A percentile compares a stretch with the other conserved stretches of the same genome.
phyloP scores from a whole-genome alignment of 2,888 invertebrate species.

The Omphaloscelis lunosa region DNA sequence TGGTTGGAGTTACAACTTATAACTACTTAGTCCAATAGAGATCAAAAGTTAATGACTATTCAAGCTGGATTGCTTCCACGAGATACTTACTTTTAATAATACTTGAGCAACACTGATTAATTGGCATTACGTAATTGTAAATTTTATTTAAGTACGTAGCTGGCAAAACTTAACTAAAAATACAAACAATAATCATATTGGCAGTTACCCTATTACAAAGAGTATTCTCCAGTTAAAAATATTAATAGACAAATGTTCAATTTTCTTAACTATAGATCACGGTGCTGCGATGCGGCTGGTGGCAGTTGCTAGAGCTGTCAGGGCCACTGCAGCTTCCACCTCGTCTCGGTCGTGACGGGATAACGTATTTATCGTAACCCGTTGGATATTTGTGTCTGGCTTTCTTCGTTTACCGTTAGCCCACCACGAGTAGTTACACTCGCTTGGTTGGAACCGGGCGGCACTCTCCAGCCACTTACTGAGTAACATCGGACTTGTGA shows the following conservation, averaged over 20 bases:
- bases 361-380: conserved; percentile 75
- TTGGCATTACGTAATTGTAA: conserved; percentile 64
- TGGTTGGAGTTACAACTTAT: conserved; percentile 80
- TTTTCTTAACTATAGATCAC: conserved; percentile 52
- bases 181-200: conserved; percentile 63
- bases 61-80: conserved; percentile 69
- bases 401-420: conserved; percentile 82
- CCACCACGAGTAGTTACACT: conserved; percentile 93
- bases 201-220: conserved; percentile 66
- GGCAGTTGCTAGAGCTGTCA: conserved; percentile 92
- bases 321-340: conserved; percentile 94
- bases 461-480: conserved; percentile 95
- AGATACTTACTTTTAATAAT: conserved; percentile 74
- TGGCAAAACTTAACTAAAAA: conserved; percentile 56
- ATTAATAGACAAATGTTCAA: conserved; percentile 10
- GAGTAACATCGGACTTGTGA: conserved; percentile 91
- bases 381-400: conserved; percentile 75
- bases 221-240: conserved; percentile 47
- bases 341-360: conserved; percentile 92
- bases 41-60: conserved; percentile 80
- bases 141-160: conserved; percentile 66
- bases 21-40: conserved; percentile 82
- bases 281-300: conserved; percentile 80
- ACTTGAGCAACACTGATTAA: conserved; percentile 79
- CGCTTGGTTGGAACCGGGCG: conserved; percentile 93